Evolutionary conservation across 2,113 vertebrate genomes (phyloP).

Genomic region (Pteropus alecto): DNA sequence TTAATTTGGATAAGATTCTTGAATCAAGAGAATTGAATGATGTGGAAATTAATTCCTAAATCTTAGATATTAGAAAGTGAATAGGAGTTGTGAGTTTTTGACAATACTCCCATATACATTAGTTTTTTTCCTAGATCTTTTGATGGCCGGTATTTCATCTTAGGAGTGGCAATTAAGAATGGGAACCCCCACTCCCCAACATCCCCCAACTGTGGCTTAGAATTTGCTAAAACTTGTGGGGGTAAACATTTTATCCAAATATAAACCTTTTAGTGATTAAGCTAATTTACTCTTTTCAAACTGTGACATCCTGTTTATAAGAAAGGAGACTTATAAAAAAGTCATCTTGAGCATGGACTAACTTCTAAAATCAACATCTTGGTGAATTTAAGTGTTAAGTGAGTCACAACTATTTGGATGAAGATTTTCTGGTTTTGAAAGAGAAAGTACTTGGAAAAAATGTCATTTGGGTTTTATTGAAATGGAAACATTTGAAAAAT

Average conservation of each 20-base stretch:
- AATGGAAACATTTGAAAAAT: slow-evolving; percentile 65
- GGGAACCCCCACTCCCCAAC: not conserved
- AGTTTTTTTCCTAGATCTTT: not conserved
- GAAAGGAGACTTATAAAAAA: slow-evolving; percentile 47
- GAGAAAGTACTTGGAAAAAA: slow-evolving; percentile 56
- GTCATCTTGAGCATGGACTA: not conserved
- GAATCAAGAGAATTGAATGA: not conserved
- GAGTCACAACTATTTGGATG: slow-evolving; percentile 57
- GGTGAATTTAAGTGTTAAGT: slow-evolving; percentile 44
- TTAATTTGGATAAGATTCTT: not conserved
- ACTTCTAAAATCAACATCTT: slow-evolving; percentile 47
- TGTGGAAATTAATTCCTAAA: not conserved
- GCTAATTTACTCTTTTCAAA: slow-evolving; percentile 52
- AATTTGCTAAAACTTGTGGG: slow-evolving; percentile 31
- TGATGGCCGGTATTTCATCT: not conserved
- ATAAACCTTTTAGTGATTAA: slow-evolving; percentile 52
- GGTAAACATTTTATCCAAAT: slow-evolving; percentile 53
- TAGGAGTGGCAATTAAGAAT: not conserved
- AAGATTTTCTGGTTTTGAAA: slow-evolving; percentile 65
- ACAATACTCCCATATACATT: not conserved
- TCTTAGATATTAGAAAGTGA: not conserved
- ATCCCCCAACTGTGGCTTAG: not conserved
- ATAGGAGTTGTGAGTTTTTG: not conserved
- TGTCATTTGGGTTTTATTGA: slow-evolving; percentile 52
- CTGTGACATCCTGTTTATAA: slow-evolving; percentile 70